Percentiles rank a stretch among this genome's conserved stretches.
Evolutionary conservation across 92 coral and sea anemone genomes (phyloP).

Genomic region (Bergia sp.): DNA sequence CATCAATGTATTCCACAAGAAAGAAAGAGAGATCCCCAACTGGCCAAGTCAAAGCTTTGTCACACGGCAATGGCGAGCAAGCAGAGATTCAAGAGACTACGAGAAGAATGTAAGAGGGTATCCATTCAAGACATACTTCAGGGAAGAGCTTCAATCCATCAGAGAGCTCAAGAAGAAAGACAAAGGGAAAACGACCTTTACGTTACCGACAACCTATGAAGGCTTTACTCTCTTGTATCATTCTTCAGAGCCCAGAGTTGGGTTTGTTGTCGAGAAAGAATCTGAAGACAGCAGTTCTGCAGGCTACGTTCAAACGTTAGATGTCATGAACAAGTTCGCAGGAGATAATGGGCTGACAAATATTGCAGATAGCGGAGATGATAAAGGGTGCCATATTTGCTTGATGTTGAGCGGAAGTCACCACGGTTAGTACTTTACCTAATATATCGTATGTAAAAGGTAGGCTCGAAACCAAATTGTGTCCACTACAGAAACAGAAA

Average conservation of each 20-base stretch:
- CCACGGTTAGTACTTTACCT: conserved; percentile 57
- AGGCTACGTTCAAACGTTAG: conserved; percentile 47
- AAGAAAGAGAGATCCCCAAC: conserved; percentile 58
- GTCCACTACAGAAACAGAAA: background rate
- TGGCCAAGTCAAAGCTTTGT: conserved; percentile 71
- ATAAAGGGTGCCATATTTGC: conserved; percentile 82
- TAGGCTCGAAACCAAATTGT: background rate
- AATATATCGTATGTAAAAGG: background rate
- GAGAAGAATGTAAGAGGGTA: conserved; percentile 62
- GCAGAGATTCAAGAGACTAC: conserved; percentile 56
- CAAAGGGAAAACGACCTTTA: background rate
- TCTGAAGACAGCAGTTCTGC: conserved; percentile 18
- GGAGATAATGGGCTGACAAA: conserved; percentile 65
- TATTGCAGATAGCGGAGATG: conserved; percentile 34
- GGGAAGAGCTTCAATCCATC: conserved; percentile 59
- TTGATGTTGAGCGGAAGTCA: conserved; percentile 49
- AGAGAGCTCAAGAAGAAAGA: background rate
- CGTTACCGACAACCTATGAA: conserved; percentile 9
- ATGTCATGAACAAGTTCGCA: conserved; percentile 67
- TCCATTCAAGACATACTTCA: conserved; percentile 55
- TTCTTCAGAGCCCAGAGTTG: conserved; percentile 74
- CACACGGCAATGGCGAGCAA: conserved; percentile 73
- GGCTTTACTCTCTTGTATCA: conserved; percentile 58
- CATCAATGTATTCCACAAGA: conserved; percentile 47
- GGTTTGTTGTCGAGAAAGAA: conserved; percentile 65